Evolutionary conservation across 2,888 invertebrate genomes (phyloP).

Genomic region (Drepana falcataria): DNA sequence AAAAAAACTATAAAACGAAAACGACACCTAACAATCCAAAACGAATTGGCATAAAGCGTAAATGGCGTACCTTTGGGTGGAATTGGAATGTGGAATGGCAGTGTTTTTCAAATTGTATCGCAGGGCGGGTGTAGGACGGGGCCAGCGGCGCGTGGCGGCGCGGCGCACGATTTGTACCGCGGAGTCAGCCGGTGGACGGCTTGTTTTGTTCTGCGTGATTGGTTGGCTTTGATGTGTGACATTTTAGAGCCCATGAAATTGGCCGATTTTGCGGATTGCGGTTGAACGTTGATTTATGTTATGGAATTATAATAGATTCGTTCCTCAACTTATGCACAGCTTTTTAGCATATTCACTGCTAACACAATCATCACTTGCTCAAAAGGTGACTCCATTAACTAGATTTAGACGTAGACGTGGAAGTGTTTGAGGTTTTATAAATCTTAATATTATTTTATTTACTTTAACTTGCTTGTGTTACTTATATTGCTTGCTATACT

Average conservation of each 20-base stretch:
- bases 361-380: too few species aligned
- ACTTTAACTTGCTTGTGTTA: too few species aligned
- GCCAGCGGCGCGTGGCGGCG: slow-evolving; percentile 24
- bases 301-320: too few species aligned
- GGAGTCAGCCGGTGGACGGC: slow-evolving; percentile 18
- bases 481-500: too few species aligned
- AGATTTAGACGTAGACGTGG: too few species aligned
- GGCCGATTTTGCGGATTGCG: slow-evolving; percentile 7
- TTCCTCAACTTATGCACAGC: too few species aligned
- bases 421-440: too few species aligned
- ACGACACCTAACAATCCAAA: not conserved
- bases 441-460: too few species aligned
- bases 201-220: slow-evolving; percentile 22
- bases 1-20: not conserved
- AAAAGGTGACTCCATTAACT: too few species aligned
- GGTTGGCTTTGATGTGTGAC: slow-evolving; percentile 7
- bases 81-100: slow-evolving; percentile 6
- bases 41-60: not conserved
- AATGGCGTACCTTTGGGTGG: not conserved
- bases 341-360: too few species aligned
- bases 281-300: not conserved
- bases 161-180: slow-evolving; percentile 25
- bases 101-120: slow-evolving; percentile 8
- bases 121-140: slow-evolving; percentile 18
- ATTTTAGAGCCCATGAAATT: not conserved